Base-by-base conservation (phyloP, 2,888 invertebrate species). In the Cyaniris semiargus region DNA sequence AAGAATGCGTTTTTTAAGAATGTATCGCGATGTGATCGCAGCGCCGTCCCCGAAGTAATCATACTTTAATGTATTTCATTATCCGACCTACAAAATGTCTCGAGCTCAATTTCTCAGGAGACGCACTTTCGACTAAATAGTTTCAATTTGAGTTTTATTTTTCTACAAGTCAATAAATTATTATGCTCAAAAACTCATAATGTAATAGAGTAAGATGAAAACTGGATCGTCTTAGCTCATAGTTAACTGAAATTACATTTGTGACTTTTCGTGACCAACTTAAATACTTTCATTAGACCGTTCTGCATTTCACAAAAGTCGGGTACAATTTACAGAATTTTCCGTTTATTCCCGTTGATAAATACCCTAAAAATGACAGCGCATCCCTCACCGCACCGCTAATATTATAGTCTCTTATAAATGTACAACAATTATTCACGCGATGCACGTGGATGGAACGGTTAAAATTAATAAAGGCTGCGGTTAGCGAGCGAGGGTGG, bases 31-130 rank as follows among this genome's bases (percentile, higher is more conserved):
- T 66, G 6, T 1, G 66, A 66, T 27, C 66, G 13, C 5, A 13
- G 13, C 8, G 21, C 27, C 23, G 66, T 31, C 66, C 66, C 66
- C 6, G 66, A 66, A 66, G 66, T 66, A 66, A 66, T 27, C 66
- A 66, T 27, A 66, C 66, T 66, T 66, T 66, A 31, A 66, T 66
- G 66, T 15, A 27, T 66, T 66, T 66, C 27, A 31, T 66, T 66
- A 66, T 66, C 27, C 27, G 66, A 6, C 66, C 27, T 66, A 31
- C 31, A 31, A 31, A 66, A 66, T 15, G 23, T 23, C 8, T 27
- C 13, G 66, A 66, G 27, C 15, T 66, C 5, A 0, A 66, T 66
- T 31, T 66, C 66, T 66, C 66, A 27, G 27, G 66, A 31, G 66
- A 66, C 31, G 18, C 23, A 66, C 66, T 66, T 66, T 6, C 23